Percentiles rank a stretch among this genome's conserved stretches.
phyloP scores from a whole-genome alignment of 2,888 invertebrate genomes.

The Opisthograptis luteolata region DNA sequence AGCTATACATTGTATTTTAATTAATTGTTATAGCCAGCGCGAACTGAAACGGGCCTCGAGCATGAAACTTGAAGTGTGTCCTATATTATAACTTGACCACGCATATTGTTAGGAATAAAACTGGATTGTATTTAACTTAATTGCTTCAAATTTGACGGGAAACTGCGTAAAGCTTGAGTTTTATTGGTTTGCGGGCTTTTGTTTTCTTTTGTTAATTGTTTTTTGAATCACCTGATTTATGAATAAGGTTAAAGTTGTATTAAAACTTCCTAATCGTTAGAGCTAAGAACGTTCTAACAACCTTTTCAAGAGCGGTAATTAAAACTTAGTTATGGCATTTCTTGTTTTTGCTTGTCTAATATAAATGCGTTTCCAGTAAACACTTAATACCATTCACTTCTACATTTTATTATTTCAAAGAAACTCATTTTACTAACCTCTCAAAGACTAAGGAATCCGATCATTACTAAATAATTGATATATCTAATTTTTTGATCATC shows the following conservation, averaged over 20 bases:
- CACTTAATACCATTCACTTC: too few relatives aligned
- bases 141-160: conserved; percentile 52
- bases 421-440: too few relatives aligned
- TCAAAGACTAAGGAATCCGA: too few relatives aligned
- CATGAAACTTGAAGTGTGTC: conserved; percentile 62
- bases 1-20: conserved; percentile 73
- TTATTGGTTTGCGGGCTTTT: conserved; percentile 32
- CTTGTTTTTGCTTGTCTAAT: too few relatives aligned
- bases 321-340: too few relatives aligned
- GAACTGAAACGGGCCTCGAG: conserved; percentile 62
- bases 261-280: too few relatives aligned
- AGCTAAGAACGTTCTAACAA: too few relatives aligned
- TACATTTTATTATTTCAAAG: too few relatives aligned
- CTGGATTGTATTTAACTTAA: conserved; percentile 58
- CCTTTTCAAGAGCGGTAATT: too few relatives aligned
- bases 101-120: conserved; percentile 54
- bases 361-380: too few relatives aligned
- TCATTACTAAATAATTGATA: too few relatives aligned
- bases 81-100: conserved; percentile 53
- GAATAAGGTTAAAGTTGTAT: neutral
- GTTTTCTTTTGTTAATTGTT: conserved; percentile 21
- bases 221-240: conserved; percentile 18
- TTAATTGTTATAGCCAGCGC: conserved; percentile 75
- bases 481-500: too few relatives aligned
- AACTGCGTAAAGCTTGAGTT: conserved; percentile 40